Percentiles rank a stretch among this genome's conserved stretches.
phyloP scores from a whole-genome alignment of 1,140 invertebrate genomes.

The Drosophila burlai region DNA sequence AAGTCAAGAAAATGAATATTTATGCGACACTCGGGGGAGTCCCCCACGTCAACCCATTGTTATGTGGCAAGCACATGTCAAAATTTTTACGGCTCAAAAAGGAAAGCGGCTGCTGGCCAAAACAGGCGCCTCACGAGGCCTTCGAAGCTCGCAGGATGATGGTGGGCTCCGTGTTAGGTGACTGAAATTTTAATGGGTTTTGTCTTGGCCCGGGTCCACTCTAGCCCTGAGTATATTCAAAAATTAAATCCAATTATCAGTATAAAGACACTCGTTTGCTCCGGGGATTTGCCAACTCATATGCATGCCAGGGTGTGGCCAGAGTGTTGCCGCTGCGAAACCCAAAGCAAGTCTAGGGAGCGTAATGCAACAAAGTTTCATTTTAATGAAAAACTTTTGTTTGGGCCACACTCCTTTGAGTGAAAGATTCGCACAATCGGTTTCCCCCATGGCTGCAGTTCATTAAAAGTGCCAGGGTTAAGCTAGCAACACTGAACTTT shows the following conservation, averaged over 20 bases:
- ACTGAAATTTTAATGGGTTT: slow-evolving; percentile 63
- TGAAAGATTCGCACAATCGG: slow-evolving; percentile 27
- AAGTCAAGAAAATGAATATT: slow-evolving; percentile 84
- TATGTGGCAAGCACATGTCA: slow-evolving; percentile 79
- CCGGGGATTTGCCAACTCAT: slow-evolving; percentile 42
- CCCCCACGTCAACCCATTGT: slow-evolving; percentile 51
- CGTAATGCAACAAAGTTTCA: slow-evolving; percentile 76
- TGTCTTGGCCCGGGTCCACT: slow-evolving; percentile 24
- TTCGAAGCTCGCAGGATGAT: neutral
- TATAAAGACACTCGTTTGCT: slow-evolving; percentile 75
- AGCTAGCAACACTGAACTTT: slow-evolving; percentile 32
- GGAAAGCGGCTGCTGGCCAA: slow-evolving; percentile 45
- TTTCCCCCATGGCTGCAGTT: slow-evolving; percentile 39
- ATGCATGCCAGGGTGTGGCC: slow-evolving; percentile 16
- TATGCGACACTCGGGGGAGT: slow-evolving; percentile 67
- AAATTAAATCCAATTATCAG: slow-evolving; percentile 84
- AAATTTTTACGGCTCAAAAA: slow-evolving; percentile 75
- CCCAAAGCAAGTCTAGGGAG: slow-evolving; percentile 52
- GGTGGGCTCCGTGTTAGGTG: slow-evolving; percentile 39
- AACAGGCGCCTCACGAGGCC: slow-evolving; percentile 24
- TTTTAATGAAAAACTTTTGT: slow-evolving; percentile 84
- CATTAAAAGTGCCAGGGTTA: slow-evolving; percentile 26
- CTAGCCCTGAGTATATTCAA: slow-evolving; percentile 59
- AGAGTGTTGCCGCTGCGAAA: neutral
- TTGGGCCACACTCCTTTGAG: slow-evolving; percentile 46